Percentiles rank a stretch among this genome's conserved stretches.
These are phyloP conservation scores for Pluvianellus socialis DNA, from an alignment of 2,113 vertebrate genomes.

Conservation along the genomic window DNA sequence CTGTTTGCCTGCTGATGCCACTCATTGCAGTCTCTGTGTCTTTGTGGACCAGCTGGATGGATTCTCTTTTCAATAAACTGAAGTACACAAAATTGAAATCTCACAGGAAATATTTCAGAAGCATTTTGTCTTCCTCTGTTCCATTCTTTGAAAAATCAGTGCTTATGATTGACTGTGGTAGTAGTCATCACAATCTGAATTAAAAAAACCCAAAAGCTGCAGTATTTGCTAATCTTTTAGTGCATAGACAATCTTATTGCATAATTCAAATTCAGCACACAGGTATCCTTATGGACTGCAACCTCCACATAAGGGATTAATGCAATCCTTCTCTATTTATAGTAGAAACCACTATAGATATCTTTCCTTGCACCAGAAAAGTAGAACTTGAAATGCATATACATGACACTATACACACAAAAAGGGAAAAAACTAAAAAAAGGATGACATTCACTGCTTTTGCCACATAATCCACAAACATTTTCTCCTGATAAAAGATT, in stretches of 20 bases:
- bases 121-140: background rate
- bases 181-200: background rate
- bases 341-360: background rate
- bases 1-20: background rate
- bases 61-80: background rate
- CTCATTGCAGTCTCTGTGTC: background rate
- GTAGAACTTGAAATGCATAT: background rate
- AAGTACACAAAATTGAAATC: background rate
- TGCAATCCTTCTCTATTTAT: background rate
- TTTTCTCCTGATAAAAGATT: background rate
- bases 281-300: background rate
- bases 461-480: background rate
- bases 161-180: background rate
- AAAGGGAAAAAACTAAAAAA: background rate
- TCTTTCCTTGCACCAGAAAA: background rate
- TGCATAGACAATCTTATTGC: background rate
- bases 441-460: background rate
- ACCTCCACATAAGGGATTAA: background rate
- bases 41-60: background rate
- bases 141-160: background rate
- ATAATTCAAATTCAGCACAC: background rate
- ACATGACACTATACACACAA: fast-evolving
- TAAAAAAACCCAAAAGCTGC: background rate
- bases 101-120: background rate
- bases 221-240: background rate